Conservation (phyloP, 2,888 invertebrate species). For the Agriopis leucophaearia region DNA sequence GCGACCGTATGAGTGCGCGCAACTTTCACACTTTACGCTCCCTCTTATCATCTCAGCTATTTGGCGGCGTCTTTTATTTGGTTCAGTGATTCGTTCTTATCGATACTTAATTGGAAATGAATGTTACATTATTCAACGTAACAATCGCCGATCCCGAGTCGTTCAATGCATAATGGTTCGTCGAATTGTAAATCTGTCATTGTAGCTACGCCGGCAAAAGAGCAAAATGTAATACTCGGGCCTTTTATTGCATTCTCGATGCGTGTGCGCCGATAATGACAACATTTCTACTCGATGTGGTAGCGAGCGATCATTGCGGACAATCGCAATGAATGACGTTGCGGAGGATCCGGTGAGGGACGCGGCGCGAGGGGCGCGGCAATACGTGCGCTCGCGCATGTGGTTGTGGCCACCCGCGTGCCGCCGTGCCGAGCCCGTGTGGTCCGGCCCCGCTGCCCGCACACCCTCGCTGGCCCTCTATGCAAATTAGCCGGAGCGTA, state of each 20-base stretch:
- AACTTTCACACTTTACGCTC: slow-evolving; percentile 67
- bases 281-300: slow-evolving; percentile 82
- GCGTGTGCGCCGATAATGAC: slow-evolving; percentile 81
- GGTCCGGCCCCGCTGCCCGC: slow-evolving; percentile 74
- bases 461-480: slow-evolving; percentile 72
- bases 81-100: slow-evolving; percentile 50
- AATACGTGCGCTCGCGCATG: slow-evolving; percentile 79
- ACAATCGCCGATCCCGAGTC: slow-evolving; percentile 47
- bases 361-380: slow-evolving; percentile 54
- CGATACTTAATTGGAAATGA: slow-evolving; percentile 45
- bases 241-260: slow-evolving; percentile 76
- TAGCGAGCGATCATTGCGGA: slow-evolving; percentile 78
- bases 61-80: slow-evolving; percentile 58
- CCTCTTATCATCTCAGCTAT: slow-evolving; percentile 54
- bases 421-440: slow-evolving; percentile 84
- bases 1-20: slow-evolving; percentile 56
- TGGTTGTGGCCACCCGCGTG: slow-evolving; percentile 86
- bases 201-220: slow-evolving; percentile 57
- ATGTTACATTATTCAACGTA: slow-evolving; percentile 58
- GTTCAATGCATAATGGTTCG: slow-evolving; percentile 46
- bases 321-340: slow-evolving; percentile 86
- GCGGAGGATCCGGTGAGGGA: slow-evolving; percentile 56
- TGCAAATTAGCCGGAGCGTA: slow-evolving; percentile 85
- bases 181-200: slow-evolving; percentile 66
- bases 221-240: slow-evolving; percentile 62